Conservation (phyloP, 2,797 vertebrate genomes). For the Cryptoblepharus egeriae region DNA sequence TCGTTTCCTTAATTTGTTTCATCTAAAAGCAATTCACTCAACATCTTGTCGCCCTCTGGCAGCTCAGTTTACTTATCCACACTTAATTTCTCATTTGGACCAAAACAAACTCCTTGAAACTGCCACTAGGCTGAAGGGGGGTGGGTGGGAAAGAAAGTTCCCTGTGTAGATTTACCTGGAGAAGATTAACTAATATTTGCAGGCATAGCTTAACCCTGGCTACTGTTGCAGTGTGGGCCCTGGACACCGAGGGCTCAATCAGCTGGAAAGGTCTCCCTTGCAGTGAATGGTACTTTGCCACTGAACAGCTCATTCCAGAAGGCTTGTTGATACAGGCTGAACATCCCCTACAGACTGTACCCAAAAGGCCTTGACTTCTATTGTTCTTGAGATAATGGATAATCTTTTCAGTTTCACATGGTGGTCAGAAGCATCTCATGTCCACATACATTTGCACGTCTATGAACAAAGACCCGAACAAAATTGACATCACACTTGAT, state of each 20-base stretch:
- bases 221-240: neutral
- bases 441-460: no score
- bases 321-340: neutral
- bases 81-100: slow-evolving; percentile 81
- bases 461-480: no score
- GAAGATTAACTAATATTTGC: neutral
- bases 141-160: slow-evolving; percentile 27
- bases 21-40: slow-evolving; percentile 81
- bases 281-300: neutral
- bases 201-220: neutral
- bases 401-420: neutral
- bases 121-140: slow-evolving; percentile 64
- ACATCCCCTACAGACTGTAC: neutral
- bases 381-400: neutral
- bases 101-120: slow-evolving; percentile 74
- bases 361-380: neutral
- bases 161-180: slow-evolving; percentile 49
- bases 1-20: slow-evolving; percentile 80
- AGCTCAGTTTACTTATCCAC: slow-evolving; percentile 77
- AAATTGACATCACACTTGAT: neutral
- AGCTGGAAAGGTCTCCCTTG: neutral
- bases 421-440: neutral
- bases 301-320: neutral
- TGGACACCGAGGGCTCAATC: neutral
- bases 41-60: slow-evolving; percentile 80